These are phyloP conservation scores for Malacosoma neustria DNA, from an alignment of 2,888 invertebrate genomes.

Conservation along the genomic window DNA sequence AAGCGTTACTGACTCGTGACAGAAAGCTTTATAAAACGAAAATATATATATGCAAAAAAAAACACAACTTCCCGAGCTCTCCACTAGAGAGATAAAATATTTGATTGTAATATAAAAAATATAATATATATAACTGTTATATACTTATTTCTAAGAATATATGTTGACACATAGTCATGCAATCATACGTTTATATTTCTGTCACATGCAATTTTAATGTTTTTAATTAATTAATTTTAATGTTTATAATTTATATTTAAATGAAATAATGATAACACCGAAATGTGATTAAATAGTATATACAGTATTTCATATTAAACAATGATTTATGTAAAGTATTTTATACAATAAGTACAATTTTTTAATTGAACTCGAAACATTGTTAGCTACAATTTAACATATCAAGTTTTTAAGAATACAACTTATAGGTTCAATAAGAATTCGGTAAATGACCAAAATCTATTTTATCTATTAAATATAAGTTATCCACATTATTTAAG, in stretches of 20 bases:
- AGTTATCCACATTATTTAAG: too few relatives aligned
- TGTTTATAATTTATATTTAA: slow-evolving; percentile 9
- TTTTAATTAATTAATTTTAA: slow-evolving; percentile 18
- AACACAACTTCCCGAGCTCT: slow-evolving; percentile 69
- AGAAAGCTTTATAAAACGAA: slow-evolving; percentile 44
- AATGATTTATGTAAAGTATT: too few relatives aligned
- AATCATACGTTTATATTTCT: slow-evolving; percentile 48
- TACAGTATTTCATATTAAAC: too few relatives aligned
- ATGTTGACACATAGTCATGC: slow-evolving; percentile 54
- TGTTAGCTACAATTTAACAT: too few relatives aligned
- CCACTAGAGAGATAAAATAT: slow-evolving; percentile 64
- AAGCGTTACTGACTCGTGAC: slow-evolving; percentile 50
- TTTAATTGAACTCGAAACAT: too few relatives aligned
- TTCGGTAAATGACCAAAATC: too few relatives aligned
- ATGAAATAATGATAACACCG: background rate
- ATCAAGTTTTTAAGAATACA: too few relatives aligned
- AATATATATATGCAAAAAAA: slow-evolving; percentile 24
- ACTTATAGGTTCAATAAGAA: too few relatives aligned
- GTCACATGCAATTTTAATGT: slow-evolving; percentile 50
- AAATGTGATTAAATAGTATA: background rate
- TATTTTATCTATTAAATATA: too few relatives aligned
- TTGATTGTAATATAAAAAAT: slow-evolving; percentile 35
- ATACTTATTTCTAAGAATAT: slow-evolving; percentile 24
- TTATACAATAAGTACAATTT: too few relatives aligned
- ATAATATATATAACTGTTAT: slow-evolving; percentile 19